Base-by-base conservation (phyloP, 1,140 invertebrate genomes). In the Temnothorax curvispinosus region DNA sequence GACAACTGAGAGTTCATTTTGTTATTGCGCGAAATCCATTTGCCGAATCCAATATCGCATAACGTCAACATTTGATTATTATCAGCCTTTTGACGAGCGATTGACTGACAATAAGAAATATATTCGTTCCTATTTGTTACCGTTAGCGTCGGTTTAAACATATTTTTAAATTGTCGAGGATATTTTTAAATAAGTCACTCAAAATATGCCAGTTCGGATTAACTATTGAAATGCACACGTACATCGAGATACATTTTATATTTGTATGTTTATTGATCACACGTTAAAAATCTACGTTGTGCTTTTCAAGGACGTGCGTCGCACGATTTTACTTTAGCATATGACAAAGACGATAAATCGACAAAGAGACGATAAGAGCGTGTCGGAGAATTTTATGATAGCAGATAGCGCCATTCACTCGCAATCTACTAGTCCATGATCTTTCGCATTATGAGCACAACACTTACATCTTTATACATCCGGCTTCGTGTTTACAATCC, bases 351-450 rank as follows among this genome's bases (percentile, higher is more conserved):
- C 21, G 21, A 21, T 21, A 21, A 21, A 21, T 82, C 69, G 71
- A 78, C 62, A 62, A 47, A 71, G 21, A 60, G 27, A 9, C 56
- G 54, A 86, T 80, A 86, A 86, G 62, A 75, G 38, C 75, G 65
- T 80, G 80, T 87, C 69, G 60, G 54, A 41, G 60, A 76, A 47
- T 81, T 88, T 87, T 84, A 89, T 41, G 88, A 72, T 64, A 52
- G 75, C 13, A 71, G 50, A 76, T 85, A 89, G 44, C 47, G 65
- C 75, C 74, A 41, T 58, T 87, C 81, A 56, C 71, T 60, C 27
- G 44, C n/a, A 72, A 74, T 85, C 74, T 71, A 85, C 64, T 78
- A 50, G 84, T 41, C 50, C 38, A 15, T 13, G 32, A 74, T 54
- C 21, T 77, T 32, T 77, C 72, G 58, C 44, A 32, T n/a, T 62